These are phyloP conservation scores for Andrena dorsata DNA, from an alignment of 2,888 invertebrate genomes.

Conservation along the genomic window DNA sequence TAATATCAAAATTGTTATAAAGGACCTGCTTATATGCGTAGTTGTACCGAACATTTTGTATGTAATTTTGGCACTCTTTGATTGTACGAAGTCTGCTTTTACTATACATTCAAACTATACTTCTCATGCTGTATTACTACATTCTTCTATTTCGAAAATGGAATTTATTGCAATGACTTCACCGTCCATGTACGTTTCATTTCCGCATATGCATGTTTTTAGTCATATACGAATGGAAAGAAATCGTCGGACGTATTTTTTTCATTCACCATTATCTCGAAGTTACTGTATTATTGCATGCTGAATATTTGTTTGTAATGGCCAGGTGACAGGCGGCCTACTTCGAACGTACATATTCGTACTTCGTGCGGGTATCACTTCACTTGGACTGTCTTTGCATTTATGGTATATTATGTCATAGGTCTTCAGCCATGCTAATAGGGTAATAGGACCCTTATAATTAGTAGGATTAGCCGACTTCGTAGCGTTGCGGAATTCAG, in stretches of 20 bases:
- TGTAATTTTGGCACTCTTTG: slow-evolving; percentile 28
- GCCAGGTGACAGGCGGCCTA: slow-evolving; percentile 8
- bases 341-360: slow-evolving; percentile 1
- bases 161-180: slow-evolving; percentile 2
- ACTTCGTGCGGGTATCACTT: neutral
- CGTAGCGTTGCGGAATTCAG: slow-evolving; percentile 11
- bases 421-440: slow-evolving; percentile 1
- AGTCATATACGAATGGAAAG: neutral
- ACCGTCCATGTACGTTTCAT: neutral
- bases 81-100: neutral
- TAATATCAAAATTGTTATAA: slow-evolving; percentile 86
- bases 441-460: slow-evolving; percentile 10
- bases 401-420: neutral
- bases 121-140: neutral
- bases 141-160: neutral
- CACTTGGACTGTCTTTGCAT: neutral
- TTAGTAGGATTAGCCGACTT: slow-evolving; percentile 21
- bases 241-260: neutral
- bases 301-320: neutral
- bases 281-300: neutral
- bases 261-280: slow-evolving; percentile 20
- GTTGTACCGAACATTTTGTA: slow-evolving; percentile 62
- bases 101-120: neutral
- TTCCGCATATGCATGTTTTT: neutral
- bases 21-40: slow-evolving; percentile 78